phyloP scores from a whole-genome alignment of 2,113 vertebrate genomes.

The Phrynocephalus versicolor region DNA sequence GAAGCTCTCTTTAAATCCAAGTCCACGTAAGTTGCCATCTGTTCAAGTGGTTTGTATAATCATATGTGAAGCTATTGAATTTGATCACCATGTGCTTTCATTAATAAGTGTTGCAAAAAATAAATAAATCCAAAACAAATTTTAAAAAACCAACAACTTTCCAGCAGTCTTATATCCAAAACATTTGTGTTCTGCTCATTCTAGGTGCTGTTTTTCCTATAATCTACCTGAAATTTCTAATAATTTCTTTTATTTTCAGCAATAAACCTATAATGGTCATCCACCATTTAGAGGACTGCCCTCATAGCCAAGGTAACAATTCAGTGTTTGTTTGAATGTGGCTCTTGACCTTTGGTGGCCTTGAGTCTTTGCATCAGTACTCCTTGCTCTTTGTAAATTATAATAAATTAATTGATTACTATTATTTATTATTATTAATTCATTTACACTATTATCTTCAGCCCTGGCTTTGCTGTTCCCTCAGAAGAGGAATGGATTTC shows the following conservation, averaged over 20 bases:
- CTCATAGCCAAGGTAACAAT: constrained; percentile 85
- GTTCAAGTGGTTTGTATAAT: constrained; percentile 32
- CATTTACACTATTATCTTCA: too few relatives aligned
- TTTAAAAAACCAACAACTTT: too few relatives aligned
- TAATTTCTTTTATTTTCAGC: constrained; percentile 67
- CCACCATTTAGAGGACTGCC: constrained; percentile 92
- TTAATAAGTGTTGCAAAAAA: background rate
- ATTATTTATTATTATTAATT: too few relatives aligned
- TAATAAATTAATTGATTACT: too few relatives aligned
- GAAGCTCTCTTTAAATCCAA: constrained; percentile 88
- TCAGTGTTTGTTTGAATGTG: too few relatives aligned
- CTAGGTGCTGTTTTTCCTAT: background rate
- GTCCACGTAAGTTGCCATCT: constrained; percentile 72
- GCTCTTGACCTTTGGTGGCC: too few relatives aligned
- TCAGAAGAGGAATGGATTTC: too few relatives aligned
- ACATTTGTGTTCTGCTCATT: too few relatives aligned
- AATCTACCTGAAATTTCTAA: background rate
- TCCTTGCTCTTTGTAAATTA: too few relatives aligned
- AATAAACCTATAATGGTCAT: constrained; percentile 94
- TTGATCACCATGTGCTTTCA: background rate
- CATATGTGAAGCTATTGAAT: constrained; percentile 36
- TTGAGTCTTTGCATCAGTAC: too few relatives aligned
- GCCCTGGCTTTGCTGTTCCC: too few relatives aligned
- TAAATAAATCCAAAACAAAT: too few relatives aligned
- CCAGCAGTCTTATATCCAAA: background rate